phyloP scores from a whole-genome alignment of 1,140 invertebrate genomes.

The Heterodera schachtii region DNA sequence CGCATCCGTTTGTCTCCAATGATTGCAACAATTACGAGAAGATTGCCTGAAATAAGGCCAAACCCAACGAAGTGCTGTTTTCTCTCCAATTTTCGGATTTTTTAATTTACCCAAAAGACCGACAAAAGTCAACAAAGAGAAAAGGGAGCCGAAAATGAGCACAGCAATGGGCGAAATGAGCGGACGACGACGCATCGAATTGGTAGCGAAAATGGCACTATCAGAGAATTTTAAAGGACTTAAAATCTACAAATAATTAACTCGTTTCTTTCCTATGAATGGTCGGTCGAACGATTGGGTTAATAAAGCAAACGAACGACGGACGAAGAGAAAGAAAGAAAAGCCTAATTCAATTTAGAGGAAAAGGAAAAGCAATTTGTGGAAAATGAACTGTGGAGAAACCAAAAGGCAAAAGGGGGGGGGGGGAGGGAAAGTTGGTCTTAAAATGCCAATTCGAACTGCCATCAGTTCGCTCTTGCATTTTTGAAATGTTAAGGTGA shows the following conservation, averaged over 20 bases:
- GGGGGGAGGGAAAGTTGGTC: too few species aligned
- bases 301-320: background rate
- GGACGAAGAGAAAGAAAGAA: background rate
- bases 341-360: background rate
- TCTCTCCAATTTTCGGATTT: too few species aligned
- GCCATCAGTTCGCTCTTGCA: too few species aligned
- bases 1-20: constrained; percentile 50
- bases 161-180: constrained; percentile 46
- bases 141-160: constrained; percentile 42
- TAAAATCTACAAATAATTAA: background rate
- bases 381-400: too few species aligned
- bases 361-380: too few species aligned
- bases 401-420: too few species aligned
- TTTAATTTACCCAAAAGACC: constrained; percentile 36
- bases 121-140: constrained; percentile 42
- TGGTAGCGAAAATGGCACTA: background rate
- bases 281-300: background rate
- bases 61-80: too few species aligned
- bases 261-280: background rate
- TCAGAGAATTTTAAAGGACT: too few species aligned
- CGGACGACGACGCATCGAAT: constrained; percentile 15
- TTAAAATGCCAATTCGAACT: too few species aligned
- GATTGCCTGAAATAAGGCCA: constrained; percentile 29
- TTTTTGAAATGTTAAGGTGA: too few species aligned
- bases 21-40: constrained; percentile 50